A percentile compares a stretch with the other conserved stretches of the same genome.
These are phyloP conservation scores for Drosophila malerkotliana DNA, from an alignment of 1,140 invertebrate genomes.

Conservation along the genomic window DNA sequence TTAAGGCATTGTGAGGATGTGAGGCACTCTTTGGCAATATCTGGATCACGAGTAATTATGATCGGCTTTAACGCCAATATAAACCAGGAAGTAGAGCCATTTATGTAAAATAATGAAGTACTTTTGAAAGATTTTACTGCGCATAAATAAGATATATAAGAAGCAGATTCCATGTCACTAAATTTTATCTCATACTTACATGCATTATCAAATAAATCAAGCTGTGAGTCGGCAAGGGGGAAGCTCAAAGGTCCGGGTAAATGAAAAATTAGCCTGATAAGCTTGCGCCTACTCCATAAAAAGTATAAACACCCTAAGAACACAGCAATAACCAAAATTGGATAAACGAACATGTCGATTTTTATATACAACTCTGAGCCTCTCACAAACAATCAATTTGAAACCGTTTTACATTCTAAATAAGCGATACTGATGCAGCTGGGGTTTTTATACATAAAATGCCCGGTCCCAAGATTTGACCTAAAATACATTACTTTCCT, in stretches of 20 bases:
- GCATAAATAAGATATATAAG: too few relatives aligned
- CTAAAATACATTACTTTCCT: too few relatives aligned
- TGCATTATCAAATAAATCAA: background rate
- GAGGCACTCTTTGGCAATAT: too few relatives aligned
- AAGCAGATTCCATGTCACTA: too few relatives aligned
- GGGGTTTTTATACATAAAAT: background rate
- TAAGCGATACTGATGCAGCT: background rate
- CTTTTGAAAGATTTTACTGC: too few relatives aligned
- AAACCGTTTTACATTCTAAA: background rate
- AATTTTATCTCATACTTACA: background rate
- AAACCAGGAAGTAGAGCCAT: too few relatives aligned
- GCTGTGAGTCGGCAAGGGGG: constrained; percentile 53
- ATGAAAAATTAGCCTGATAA: constrained; percentile 51
- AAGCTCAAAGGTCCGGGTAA: constrained; percentile 57
- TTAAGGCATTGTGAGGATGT: too few relatives aligned
- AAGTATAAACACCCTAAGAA: constrained; percentile 38
- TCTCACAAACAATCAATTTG: background rate
- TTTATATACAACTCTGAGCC: background rate
- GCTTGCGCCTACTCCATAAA: constrained; percentile 61
- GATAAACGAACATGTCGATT: background rate
- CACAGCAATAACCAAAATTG: background rate
- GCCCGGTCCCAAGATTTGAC: too few relatives aligned
- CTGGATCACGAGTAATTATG: too few relatives aligned
- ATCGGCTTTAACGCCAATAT: too few relatives aligned
- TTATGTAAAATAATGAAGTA: too few relatives aligned